These are phyloP conservation scores for Argyresthia albistria DNA, from an alignment of 2,888 invertebrate species.

Conservation along the genomic window DNA sequence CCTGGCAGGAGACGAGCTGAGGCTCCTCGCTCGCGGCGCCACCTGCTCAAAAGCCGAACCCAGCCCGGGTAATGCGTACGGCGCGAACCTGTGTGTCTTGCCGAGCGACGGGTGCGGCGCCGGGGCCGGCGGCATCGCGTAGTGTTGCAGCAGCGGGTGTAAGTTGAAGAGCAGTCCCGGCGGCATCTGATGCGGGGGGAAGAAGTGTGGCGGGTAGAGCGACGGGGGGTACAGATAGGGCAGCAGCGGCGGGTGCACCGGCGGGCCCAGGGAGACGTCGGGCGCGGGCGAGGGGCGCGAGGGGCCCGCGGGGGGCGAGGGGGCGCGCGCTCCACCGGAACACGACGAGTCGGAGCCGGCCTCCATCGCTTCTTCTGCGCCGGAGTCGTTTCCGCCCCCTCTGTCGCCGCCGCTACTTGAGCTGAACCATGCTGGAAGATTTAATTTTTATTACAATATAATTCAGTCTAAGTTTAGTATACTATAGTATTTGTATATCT, in stretches of 20 bases:
- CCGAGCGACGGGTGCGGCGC: slow-evolving; percentile 76
- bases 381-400: slow-evolving; percentile 59
- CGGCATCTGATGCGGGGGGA: slow-evolving; percentile 84
- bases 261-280: slow-evolving; percentile 94
- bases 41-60: slow-evolving; percentile 93
- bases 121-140: slow-evolving; percentile 82
- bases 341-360: slow-evolving; percentile 83
- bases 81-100: slow-evolving; percentile 84
- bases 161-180: slow-evolving; percentile 91
- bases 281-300: slow-evolving; percentile 84
- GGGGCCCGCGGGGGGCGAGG: slow-evolving; percentile 72
- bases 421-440: slow-evolving; percentile 7
- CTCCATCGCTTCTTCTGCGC: slow-evolving; percentile 76
- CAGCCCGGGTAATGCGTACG: slow-evolving; percentile 86
- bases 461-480: no score
- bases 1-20: slow-evolving; percentile 74
- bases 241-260: slow-evolving; percentile 92
- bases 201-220: slow-evolving; percentile 84
- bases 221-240: slow-evolving; percentile 95
- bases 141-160: slow-evolving; percentile 90
- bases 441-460: neutral
- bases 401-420: slow-evolving; percentile 50
- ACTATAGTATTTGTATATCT: no score
- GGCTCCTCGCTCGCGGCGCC: slow-evolving; percentile 80
- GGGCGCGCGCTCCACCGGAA: slow-evolving; percentile 74